These are phyloP conservation scores for Notechis scutatus DNA, from an alignment of 2,113 vertebrate genomes.

Conservation along the genomic window DNA sequence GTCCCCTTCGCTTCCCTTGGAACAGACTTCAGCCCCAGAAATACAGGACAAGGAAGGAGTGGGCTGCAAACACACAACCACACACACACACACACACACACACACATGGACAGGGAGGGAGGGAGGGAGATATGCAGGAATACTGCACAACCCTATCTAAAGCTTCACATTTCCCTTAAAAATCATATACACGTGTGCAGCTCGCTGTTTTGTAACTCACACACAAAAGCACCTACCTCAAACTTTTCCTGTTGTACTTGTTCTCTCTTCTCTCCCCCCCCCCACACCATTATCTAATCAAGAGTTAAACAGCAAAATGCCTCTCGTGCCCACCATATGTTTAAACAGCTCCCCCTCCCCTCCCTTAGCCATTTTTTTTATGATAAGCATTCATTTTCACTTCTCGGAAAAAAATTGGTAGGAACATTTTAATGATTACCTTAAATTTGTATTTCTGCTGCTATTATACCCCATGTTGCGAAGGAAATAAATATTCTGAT, in stretches of 20 bases:
- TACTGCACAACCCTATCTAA: background rate
- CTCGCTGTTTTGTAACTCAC: constrained; percentile 16
- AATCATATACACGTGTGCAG: background rate
- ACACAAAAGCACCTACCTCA: constrained; percentile 41
- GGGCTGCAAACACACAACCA: background rate
- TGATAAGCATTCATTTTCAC: constrained; percentile 42
- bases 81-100: no score
- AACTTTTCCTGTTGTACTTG: constrained; percentile 49
- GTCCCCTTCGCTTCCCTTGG: background rate
- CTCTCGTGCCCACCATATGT: constrained; percentile 44
- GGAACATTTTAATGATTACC: constrained; percentile 57
- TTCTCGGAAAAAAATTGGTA: constrained; percentile 47
- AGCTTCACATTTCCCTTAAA: background rate
- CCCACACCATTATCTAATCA: constrained; percentile 45
- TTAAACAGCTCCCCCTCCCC: constrained; percentile 32
- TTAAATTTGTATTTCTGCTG: constrained; percentile 63
- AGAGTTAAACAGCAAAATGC: constrained; percentile 48
- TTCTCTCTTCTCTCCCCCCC: constrained; percentile 30
- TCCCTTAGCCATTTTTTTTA: constrained; percentile 22
- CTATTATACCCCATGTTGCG: constrained; percentile 53
- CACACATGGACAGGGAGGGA: no score
- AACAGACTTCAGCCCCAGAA: background rate
- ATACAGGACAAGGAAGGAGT: background rate
- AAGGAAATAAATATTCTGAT: constrained; percentile 68
- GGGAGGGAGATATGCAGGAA: background rate